Percentiles rank a stretch among this genome's conserved stretches.
Evolutionary conservation across 2,888 invertebrate species (phyloP).

Genomic region (Yponomeuta malinellus): DNA sequence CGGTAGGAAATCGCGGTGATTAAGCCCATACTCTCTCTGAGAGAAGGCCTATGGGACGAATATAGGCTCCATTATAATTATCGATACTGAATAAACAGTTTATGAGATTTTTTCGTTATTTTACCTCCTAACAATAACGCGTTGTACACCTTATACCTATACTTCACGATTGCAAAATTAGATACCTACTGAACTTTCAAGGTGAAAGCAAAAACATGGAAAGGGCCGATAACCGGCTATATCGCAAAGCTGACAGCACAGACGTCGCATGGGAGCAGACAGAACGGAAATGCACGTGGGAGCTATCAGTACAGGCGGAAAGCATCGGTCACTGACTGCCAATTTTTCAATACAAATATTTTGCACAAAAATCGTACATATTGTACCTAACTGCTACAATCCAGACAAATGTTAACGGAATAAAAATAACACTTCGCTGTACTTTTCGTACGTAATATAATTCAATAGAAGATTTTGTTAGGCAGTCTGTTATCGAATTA

Average conservation of each 20-base stretch:
- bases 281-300: conserved; percentile 44
- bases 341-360: conserved; percentile 17
- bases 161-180: too few relatives aligned
- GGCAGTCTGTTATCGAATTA: conserved; percentile 28
- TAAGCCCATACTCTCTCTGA: too few relatives aligned
- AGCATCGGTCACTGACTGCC: conserved; percentile 44
- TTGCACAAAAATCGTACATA: background rate
- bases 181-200: background rate
- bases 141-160: too few relatives aligned
- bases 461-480: conserved; percentile 23
- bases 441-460: background rate
- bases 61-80: too few relatives aligned
- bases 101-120: too few relatives aligned
- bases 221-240: background rate
- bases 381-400: background rate
- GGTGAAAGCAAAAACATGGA: conserved; percentile 6
- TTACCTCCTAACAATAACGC: too few relatives aligned
- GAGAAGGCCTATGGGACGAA: too few relatives aligned
- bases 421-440: background rate
- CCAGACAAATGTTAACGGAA: background rate
- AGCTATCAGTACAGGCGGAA: conserved; percentile 25
- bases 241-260: conserved; percentile 4
- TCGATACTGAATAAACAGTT: too few relatives aligned
- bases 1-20: too few relatives aligned
- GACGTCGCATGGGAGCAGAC: background rate